phyloP scores from a whole-genome alignment of 1,140 invertebrate genomes.

The Palaemon carinicauda region DNA sequence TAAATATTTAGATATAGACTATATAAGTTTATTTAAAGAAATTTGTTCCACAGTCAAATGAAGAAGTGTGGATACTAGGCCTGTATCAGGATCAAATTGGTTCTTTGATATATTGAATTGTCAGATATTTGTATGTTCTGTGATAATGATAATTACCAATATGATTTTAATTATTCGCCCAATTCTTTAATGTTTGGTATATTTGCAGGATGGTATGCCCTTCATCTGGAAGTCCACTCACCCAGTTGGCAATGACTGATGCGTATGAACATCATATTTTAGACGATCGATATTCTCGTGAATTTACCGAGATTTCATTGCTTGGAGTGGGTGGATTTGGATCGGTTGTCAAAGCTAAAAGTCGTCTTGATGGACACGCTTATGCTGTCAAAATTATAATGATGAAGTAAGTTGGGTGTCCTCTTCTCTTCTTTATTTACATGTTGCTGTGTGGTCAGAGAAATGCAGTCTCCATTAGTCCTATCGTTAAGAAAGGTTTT shows the following conservation, averaged over 20 bases:
- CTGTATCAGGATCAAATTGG: too few relatives aligned
- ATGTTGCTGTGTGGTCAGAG: neutral
- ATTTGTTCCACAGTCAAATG: too few relatives aligned
- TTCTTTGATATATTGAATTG: too few relatives aligned
- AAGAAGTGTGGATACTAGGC: too few relatives aligned
- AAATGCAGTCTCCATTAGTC: too few relatives aligned
- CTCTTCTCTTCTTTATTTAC: neutral
- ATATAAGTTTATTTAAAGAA: too few relatives aligned
- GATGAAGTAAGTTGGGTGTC: neutral
- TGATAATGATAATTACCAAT: neutral
- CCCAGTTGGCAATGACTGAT: neutral
- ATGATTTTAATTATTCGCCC: neutral
- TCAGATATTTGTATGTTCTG: too few relatives aligned
- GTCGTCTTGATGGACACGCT: neutral
- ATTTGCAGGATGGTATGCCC: too few relatives aligned
- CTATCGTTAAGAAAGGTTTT: too few relatives aligned
- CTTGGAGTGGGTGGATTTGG: constrained; percentile 43
- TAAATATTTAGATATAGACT: too few relatives aligned
- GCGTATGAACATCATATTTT: neutral
- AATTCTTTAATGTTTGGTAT: too few relatives aligned
- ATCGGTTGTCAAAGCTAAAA: constrained; percentile 13
- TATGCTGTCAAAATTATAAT: constrained; percentile 44
- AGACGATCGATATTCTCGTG: constrained; percentile 18
- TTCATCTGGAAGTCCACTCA: neutral
- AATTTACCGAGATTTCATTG: constrained; percentile 7